Base-by-base conservation (phyloP, 2,113 vertebrate genomes). In the Gobius niger region DNA sequence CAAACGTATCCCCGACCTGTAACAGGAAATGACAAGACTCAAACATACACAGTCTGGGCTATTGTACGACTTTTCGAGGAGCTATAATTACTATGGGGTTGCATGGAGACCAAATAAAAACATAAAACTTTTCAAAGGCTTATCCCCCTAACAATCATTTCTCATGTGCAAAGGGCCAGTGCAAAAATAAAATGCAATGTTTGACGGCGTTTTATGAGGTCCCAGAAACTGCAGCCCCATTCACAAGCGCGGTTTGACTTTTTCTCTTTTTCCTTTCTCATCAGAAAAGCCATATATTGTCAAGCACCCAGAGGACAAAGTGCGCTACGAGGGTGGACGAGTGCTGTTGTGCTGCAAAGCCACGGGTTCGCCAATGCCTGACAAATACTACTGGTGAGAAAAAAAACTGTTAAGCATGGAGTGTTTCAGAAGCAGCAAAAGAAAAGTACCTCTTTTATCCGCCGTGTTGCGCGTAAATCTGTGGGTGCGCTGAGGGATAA, bases 311-410 rank as follows among this genome's bases (percentile, higher is more conserved):
- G 92, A 95, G 88, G 90, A 91, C 1, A 95, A 93, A 80, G 94
- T 95, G 64, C 92, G 93, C 41, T 91, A 91, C 19, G 92, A 88
- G 2, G 95, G 96, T 68, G 95, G 96, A 81, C 91, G 94, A 0
- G 95, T 94, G 69, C 90, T 91, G n/a, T 83, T 98, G 67, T 99
- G 97, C 90, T 99, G 97, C 91, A 91, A 93, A 76, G 96, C 96
- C 18, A 90, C 88, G 0, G 97, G 96, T 67, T 93, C 68, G 0
- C 96, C 96, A 0, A 3, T 42, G 46, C 96, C 96, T 13, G 93
- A 90, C 46, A 97, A 98, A 76, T 98, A 98, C 66, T 92, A 91
- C 82, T 98, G 97, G 97, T 98, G 87, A 95, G 94, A 78, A 11
- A 64, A 76, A 18, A 64, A 76, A 18, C 47, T 44, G 13, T 15